phyloP scores from a whole-genome alignment of 2,113 vertebrate genomes.

The rat (Rattus norvegicus) region GRCr8 NC_086021.1:112544001-112544500 shows the following conservation, averaged over 20 bases:
- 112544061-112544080: background rate
- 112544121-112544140: background rate
- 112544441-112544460: background rate
- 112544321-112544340: background rate
- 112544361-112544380: background rate
- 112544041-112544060: conserved; percentile 36
- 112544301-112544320: background rate
- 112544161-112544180: background rate
- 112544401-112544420: background rate
- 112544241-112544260: background rate
- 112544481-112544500: background rate
- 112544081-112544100: background rate
- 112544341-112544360: background rate
- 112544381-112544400: background rate
- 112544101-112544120: conserved; percentile 9
- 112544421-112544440: background rate
- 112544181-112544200: background rate
- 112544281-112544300: background rate
- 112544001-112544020: conserved; percentile 47
- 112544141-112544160: background rate
- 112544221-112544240: background rate
- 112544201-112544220: background rate
- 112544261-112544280: background rate
- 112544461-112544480: background rate
- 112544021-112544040: conserved; percentile 40